Conservation (phyloP, 2,888 invertebrate genomes). For the Habroteleia sp. region DNA sequence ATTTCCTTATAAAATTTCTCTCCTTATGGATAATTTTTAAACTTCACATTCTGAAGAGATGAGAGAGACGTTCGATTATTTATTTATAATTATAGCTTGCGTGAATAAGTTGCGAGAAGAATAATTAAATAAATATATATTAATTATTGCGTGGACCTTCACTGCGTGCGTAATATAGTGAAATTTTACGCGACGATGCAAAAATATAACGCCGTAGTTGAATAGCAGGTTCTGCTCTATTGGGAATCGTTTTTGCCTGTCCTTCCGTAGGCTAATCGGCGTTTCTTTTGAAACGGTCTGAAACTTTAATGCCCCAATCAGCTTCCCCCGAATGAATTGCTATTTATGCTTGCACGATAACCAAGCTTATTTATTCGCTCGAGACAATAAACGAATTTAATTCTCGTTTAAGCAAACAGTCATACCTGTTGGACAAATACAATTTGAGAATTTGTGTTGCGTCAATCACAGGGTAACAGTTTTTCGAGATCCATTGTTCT, state of each 20-base stretch:
- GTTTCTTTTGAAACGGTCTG: conserved; percentile 12
- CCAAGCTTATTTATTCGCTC: conserved; percentile 30
- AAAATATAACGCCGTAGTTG: conserved; percentile 2
- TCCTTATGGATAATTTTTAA: no score
- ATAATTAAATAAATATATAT: no score
- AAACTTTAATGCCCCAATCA: conserved; percentile 31
- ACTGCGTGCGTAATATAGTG: no score
- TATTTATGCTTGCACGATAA: conserved; percentile 45
- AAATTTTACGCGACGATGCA: conserved; percentile 2
- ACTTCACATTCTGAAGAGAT: no score
- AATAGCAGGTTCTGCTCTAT: conserved; percentile 27
- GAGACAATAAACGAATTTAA: conserved; percentile 44
- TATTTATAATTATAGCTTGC: no score
- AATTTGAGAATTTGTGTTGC: conserved; percentile 28
- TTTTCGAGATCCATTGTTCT: no score
- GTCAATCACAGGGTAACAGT: no score
- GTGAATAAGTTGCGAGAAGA: no score
- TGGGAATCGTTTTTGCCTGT: conserved; percentile 18
- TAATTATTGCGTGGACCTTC: no score
- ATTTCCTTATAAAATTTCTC: no score
- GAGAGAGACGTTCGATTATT: no score
- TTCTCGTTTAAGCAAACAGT: conserved; percentile 38
- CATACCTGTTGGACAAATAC: conserved; percentile 21
- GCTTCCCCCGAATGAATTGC: conserved; percentile 44
- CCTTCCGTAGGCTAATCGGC: background rate